Percentiles rank a stretch among this genome's conserved stretches.
These are phyloP conservation scores for Tretioscincus oriximinensis DNA, from an alignment of 2,113 vertebrate genomes.

Conservation along the genomic window DNA sequence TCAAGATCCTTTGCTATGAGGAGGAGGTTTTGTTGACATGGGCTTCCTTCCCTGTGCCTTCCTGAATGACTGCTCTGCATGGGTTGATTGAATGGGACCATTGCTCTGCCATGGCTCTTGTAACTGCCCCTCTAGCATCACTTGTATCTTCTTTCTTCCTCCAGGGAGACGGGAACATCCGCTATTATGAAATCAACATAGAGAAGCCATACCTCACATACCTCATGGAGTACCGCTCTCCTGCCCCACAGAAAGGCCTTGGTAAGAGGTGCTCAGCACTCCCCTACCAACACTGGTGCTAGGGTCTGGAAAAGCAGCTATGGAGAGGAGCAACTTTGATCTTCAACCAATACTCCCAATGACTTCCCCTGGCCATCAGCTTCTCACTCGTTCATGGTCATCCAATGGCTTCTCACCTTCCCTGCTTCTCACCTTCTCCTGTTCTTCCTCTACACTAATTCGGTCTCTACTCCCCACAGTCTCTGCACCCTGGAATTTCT, in stretches of 20 bases:
- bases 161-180: constrained; percentile 96
- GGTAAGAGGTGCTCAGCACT: constrained; percentile 72
- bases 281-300: no score
- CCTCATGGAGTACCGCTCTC: constrained; percentile 96
- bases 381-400: not conserved
- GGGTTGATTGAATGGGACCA: not conserved
- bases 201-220: constrained; percentile 96
- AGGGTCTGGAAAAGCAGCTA: no score
- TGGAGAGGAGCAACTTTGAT: fast-evolving
- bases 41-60: not conserved
- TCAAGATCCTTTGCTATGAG: no score
- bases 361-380: no score
- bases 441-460: not conserved
- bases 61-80: not conserved
- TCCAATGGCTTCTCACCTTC: not conserved
- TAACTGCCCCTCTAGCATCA: no score
- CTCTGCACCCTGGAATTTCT: not conserved
- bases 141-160: not conserved
- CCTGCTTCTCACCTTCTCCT: not conserved
- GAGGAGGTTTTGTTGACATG: not conserved
- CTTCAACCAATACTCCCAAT: fast-evolving
- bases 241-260: constrained; percentile 92
- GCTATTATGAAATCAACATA: constrained; percentile 91
- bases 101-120: not conserved
- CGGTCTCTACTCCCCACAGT: not conserved